Evolutionary conservation across 2,888 invertebrate genomes (phyloP).

Genomic region (Chesias legatella): DNA sequence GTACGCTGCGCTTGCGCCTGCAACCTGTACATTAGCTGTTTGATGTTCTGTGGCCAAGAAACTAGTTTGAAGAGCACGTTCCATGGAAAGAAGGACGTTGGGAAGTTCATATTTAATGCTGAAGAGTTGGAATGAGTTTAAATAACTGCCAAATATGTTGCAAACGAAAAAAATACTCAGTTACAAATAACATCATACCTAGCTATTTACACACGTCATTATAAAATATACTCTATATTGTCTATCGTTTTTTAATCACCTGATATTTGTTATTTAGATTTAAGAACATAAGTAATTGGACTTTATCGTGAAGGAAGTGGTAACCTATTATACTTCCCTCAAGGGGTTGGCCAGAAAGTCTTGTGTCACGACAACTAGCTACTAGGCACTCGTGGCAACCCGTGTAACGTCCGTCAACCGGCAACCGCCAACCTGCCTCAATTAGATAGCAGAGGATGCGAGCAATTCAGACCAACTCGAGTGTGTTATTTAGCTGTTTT

Average conservation of each 20-base stretch:
- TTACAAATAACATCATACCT: no score
- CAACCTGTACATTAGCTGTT: not conserved
- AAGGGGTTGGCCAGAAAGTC: conserved; percentile 14
- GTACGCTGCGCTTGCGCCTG: conserved; percentile 4
- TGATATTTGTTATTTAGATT: no score
- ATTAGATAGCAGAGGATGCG: conserved; percentile 63
- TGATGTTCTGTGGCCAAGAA: conserved; percentile 6
- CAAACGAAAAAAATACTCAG: no score
- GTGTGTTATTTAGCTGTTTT: conserved; percentile 50
- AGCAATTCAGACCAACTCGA: conserved; percentile 57
- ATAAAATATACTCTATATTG: no score
- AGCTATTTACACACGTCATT: no score
- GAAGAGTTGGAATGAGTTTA: no score
- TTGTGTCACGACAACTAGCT: conserved; percentile 26
- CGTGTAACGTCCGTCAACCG: conserved; percentile 25
- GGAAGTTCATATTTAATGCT: no score
- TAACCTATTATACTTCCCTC: conserved; percentile 1
- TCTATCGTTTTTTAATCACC: no score
- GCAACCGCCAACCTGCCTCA: conserved; percentile 43
- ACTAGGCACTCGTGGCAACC: conserved; percentile 13
- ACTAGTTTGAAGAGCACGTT: conserved; percentile 4
- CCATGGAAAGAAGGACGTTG: not conserved
- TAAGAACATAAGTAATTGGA: not conserved
- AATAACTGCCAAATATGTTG: no score
- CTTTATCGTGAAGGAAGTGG: not conserved